Conservation (phyloP, 2,113 vertebrate species). For the Tenrec ecaudatus region DNA sequence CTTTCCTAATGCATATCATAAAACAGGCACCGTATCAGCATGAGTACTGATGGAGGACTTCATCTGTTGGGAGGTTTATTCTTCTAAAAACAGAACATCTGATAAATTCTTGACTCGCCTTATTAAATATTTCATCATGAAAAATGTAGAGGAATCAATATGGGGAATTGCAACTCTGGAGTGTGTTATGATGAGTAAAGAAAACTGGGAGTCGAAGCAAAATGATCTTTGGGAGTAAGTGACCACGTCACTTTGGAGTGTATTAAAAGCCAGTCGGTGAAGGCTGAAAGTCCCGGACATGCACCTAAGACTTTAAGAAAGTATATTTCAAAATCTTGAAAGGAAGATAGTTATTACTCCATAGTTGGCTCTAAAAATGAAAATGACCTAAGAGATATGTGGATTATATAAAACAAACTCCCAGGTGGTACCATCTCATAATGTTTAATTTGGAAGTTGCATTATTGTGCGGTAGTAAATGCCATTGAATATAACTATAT, state of each 20-base stretch:
- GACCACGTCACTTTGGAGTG: conserved; percentile 36
- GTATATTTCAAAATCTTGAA: conserved; percentile 2
- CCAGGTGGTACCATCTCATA: neutral
- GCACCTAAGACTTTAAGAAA: neutral
- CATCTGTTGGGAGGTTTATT: conserved; percentile 52
- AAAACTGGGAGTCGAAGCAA: conserved; percentile 60
- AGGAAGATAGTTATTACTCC: conserved; percentile 21
- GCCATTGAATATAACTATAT: neutral
- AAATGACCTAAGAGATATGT: conserved; percentile 1
- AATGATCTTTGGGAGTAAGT: conserved; percentile 69
- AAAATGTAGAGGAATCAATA: conserved; percentile 73
- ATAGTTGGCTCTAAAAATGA: neutral
- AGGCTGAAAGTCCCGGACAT: neutral
- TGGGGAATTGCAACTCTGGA: conserved; percentile 49
- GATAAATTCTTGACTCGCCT: conserved; percentile 70
- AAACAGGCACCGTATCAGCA: neutral
- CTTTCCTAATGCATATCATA: conserved; percentile 18
- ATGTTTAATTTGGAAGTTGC: neutral
- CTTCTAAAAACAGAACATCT: conserved; percentile 55
- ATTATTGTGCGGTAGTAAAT: neutral
- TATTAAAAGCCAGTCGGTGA: conserved; percentile 50
- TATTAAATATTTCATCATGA: conserved; percentile 76
- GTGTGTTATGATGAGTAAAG: conserved; percentile 68
- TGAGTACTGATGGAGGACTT: conserved; percentile 28
- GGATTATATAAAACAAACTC: conserved; percentile 20